phyloP scores from a whole-genome alignment of 2,888 invertebrate genomes.

The Patella caerulea region DNA sequence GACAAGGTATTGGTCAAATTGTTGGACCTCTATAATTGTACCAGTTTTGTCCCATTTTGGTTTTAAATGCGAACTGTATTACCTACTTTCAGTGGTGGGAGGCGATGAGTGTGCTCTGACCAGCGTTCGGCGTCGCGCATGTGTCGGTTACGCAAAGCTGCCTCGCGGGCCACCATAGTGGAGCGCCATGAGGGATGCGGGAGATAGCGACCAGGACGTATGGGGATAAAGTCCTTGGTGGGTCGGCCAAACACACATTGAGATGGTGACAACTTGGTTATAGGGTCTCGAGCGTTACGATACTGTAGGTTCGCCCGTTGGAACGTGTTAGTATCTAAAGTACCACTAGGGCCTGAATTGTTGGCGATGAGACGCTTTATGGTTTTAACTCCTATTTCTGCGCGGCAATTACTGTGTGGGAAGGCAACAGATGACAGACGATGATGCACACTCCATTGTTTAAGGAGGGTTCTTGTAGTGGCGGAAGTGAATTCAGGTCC shows the following conservation, averaged over 20 bases:
- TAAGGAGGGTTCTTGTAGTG: constrained; percentile 41
- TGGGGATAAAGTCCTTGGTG: constrained; percentile 20
- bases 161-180: constrained; percentile 36
- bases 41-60: constrained; percentile 56
- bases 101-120: too few relatives aligned
- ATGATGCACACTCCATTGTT: constrained; percentile 51
- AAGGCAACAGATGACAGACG: constrained; percentile 51
- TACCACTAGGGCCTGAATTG: constrained; percentile 45
- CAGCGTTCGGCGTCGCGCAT: constrained; percentile 15
- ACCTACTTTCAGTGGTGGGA: constrained; percentile 24
- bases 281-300: constrained; percentile 27
- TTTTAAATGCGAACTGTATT: constrained; percentile 45
- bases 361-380: constrained; percentile 49
- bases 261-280: not conserved
- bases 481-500: constrained; percentile 46
- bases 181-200: constrained; percentile 32
- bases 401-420: constrained; percentile 50
- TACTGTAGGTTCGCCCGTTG: constrained; percentile 48
- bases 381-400: constrained; percentile 51
- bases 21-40: constrained; percentile 28
- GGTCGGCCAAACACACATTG: constrained; percentile 21
- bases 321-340: constrained; percentile 43
- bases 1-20: too few relatives aligned
- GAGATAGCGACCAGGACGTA: not conserved
- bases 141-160: constrained; percentile 45